phyloP scores from a whole-genome alignment of 2,797 vertebrate genomes.

The Melanotaenia nigrans region DNA sequence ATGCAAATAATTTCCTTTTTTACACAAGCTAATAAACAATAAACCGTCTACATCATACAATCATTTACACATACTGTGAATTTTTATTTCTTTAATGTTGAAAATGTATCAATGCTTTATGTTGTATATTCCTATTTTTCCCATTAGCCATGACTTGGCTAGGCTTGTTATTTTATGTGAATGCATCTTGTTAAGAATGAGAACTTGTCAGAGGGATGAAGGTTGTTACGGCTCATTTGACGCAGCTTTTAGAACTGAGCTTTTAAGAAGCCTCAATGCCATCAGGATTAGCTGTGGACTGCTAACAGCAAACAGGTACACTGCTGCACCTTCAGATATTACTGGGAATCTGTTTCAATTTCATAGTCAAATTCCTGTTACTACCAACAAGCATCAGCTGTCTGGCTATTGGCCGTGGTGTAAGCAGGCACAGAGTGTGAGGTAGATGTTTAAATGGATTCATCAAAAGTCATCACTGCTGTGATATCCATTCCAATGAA shows the following conservation, averaged over 20 bases:
- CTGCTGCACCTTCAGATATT: constrained; percentile 23
- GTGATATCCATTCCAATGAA: constrained; percentile 55
- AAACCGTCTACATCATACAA: background rate
- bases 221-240: constrained; percentile 45
- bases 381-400: constrained; percentile 41
- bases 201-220: constrained; percentile 44
- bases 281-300: constrained; percentile 54
- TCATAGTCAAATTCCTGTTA: constrained; percentile 12
- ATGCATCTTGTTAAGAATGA: constrained; percentile 36
- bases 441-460: constrained; percentile 67
- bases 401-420: constrained; percentile 34
- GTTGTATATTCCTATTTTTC: constrained; percentile 33
- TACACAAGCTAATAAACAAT: background rate
- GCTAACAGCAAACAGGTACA: constrained; percentile 53
- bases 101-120: background rate
- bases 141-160: constrained; percentile 7
- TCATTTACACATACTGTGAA: background rate
- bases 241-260: constrained; percentile 53
- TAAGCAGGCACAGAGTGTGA: constrained; percentile 49
- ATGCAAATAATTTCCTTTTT: constrained; percentile 5
- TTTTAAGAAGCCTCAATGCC: constrained; percentile 46
- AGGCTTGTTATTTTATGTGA: constrained; percentile 29
- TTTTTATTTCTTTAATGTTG: background rate
- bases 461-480: background rate
- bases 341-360: constrained; percentile 11